Base-by-base conservation (phyloP, 2,113 vertebrate species). In the Zeus faber region DNA sequence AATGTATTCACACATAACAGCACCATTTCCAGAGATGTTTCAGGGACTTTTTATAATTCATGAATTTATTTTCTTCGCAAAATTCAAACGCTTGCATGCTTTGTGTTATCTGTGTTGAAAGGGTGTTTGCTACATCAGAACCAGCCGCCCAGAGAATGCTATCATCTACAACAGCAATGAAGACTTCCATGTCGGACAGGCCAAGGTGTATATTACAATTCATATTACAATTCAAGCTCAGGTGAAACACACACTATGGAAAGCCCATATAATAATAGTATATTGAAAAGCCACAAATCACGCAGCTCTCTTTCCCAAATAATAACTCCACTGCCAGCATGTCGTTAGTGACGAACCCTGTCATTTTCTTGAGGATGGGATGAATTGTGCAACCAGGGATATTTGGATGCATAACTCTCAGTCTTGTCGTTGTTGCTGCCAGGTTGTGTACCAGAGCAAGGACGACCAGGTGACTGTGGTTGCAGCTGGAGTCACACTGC, bases 121-220 rank as follows among this genome's bases (percentile, higher is more conserved):
- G 96, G 95, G 96, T 50, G 87, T 98, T 83, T 98, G 94, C 69
- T 98, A 96, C 80, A 96, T 98, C 79, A 88, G 95, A 60, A 98
- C 95, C 37, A 94, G 93, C 85, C 94, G 94, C 76, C 95, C 93
- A 33, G 95, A 98, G 79, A 92, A 88, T 4, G 48, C 89, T 44
- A 83, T 97, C 69, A 89, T 98, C 84, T 97, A 98, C 43, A 93
- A 89, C 87, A 95, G 87, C 89, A 94, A 85, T 0, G 96, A 98
- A 62, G 92, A 97, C 43, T 98, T 98, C 82, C 92, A 95, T 49
- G 80, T 96, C 23, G 95, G 94, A 59, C 93, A 97, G 62, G 94
- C 91, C 62, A 98, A 98, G 91, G 96, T 93, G 26, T 20, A 17
- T n/a, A n/a, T n/a, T n/a, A n/a, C n/a, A n/a, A n/a, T n/a, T n/a